Evolutionary conservation across 2,797 vertebrate species (phyloP).

Genomic region (Mormyrops boulengeri): DNA sequence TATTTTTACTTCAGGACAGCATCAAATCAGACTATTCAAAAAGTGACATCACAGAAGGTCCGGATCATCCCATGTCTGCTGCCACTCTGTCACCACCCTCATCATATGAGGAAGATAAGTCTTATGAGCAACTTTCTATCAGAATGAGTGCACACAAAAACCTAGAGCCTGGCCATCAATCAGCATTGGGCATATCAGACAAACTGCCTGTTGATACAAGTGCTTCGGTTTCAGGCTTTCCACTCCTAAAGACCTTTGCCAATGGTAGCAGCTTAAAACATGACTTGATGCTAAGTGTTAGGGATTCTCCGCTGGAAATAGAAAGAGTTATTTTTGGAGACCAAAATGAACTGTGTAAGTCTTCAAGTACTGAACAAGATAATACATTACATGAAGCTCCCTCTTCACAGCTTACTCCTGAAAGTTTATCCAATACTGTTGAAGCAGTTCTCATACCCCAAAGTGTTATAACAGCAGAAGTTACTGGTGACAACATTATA

Average conservation of each 20-base stretch:
- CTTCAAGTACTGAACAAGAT: constrained; percentile 76
- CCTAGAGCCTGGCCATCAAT: constrained; percentile 42
- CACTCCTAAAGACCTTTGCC: constrained; percentile 77
- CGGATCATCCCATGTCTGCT: constrained; percentile 80
- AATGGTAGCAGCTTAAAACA: constrained; percentile 75
- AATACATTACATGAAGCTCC: constrained; percentile 80
- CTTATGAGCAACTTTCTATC: constrained; percentile 56
- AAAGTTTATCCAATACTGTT: constrained; percentile 85
- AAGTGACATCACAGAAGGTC: constrained; percentile 83
- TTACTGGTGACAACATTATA: constrained; percentile 79
- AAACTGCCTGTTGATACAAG: constrained; percentile 47
- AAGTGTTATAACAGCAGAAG: constrained; percentile 74
- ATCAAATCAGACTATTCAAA: constrained; percentile 70
- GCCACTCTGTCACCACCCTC: constrained; percentile 90
- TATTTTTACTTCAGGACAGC: constrained; percentile 62
- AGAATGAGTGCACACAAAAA: constrained; percentile 12
- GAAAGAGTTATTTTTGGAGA: constrained; percentile 52
- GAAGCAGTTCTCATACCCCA: constrained; percentile 47
- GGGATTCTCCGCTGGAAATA: constrained; percentile 69
- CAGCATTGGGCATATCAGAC: constrained; percentile 50
- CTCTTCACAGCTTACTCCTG: constrained; percentile 76
- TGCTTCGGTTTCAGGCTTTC: constrained; percentile 59
- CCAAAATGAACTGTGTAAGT: constrained; percentile 54
- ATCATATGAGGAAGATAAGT: constrained; percentile 82
- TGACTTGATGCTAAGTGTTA: constrained; percentile 67